Evolutionary conservation across 2,888 invertebrate species (phyloP), one percentile per base, ranked within the genome.

Genomic region (Lithosia quadra): DNA sequence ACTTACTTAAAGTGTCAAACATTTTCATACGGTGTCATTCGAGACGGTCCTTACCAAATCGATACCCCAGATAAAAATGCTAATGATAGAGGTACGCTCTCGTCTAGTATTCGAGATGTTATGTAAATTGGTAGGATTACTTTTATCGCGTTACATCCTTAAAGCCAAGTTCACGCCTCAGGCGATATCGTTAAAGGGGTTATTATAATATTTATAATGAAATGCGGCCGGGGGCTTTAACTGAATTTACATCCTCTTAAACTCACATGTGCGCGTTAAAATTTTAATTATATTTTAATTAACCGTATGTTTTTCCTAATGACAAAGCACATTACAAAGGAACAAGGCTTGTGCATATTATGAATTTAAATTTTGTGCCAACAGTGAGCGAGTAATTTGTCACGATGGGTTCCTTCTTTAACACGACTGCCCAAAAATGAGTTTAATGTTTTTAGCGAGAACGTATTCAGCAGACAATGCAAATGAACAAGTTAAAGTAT

Each of bases 41-140:
- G 49, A 53, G 13, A 36, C 53, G 10, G 10, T 8, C 33, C 18
- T 18, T 11, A 36, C 34, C 24, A 65, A 60, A 67, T 59, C 15
- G 22, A 59, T 56, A 62, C 13, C 24, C 21, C 18, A 49, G 34
- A 67, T 34, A 67, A 67, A 67, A 63, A 49, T 62, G 61, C 43
- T 55, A 67, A 75, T 74, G 65, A 74, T 66, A 69, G 65, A 64
- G 74, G 33, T 62, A 58, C 69, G 65, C 53, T 61, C 72, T 67
- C 73, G 55, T 69, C 74, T 53, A 63, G 63, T 63, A 71, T 65
- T 69, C 71, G 68, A 81, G 78, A 82, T 82, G 83, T 84, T 87
- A 90, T 90, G 87, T 85, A 89, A 90, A 91, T 89, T 88, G 85
- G 78, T 66, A 68, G 86, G 86, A 89, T 91, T 88, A 89, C 84